Evolutionary conservation across 2,113 vertebrate species (phyloP).

Genomic region (Etheostoma cragini): DNA sequence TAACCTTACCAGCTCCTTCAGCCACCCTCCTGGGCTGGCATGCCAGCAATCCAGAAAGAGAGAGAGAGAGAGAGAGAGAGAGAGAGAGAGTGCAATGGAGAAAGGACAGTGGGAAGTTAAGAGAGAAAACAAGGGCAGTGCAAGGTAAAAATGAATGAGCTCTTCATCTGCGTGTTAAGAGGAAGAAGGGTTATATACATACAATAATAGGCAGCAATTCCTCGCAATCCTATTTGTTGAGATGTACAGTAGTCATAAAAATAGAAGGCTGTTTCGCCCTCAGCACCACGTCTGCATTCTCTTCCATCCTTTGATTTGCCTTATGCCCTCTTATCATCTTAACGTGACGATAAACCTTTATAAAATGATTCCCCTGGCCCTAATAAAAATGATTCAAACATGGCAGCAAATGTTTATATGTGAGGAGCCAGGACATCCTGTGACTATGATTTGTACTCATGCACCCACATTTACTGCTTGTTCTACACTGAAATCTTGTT

Average conservation of each 20-base stretch:
- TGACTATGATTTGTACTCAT: not conserved
- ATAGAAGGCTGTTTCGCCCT: slow-evolving; percentile 25
- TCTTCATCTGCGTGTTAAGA: slow-evolving; percentile 39
- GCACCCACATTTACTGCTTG: slow-evolving; percentile 17
- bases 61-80: not conserved
- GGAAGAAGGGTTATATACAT: not conserved
- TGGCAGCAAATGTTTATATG: slow-evolving; percentile 23
- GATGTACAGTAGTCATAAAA: slow-evolving; percentile 50
- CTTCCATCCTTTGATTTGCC: slow-evolving; percentile 32
- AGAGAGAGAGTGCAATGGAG: not conserved
- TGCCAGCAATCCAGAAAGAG: slow-evolving; percentile 4
- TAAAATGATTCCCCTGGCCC: slow-evolving; percentile 44
- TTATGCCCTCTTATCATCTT: slow-evolving; percentile 44
- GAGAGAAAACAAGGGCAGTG: slow-evolving; percentile 38
- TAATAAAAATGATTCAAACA: slow-evolving; percentile 51
- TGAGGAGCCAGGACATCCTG: not conserved
- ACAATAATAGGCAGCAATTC: slow-evolving; percentile 20
- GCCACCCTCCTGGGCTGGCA: slow-evolving; percentile 50
- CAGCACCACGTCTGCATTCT: slow-evolving; percentile 12
- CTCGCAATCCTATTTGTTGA: slow-evolving; percentile 42
- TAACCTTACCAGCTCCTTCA: slow-evolving; percentile 69
- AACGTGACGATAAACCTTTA: slow-evolving; percentile 42
- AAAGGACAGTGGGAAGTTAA: slow-evolving; percentile 13
- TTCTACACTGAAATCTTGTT: slow-evolving; percentile 11
- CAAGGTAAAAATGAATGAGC: slow-evolving; percentile 42